Conservation (phyloP, 1,140 invertebrate species). For the Monochamus saltuarius region DNA sequence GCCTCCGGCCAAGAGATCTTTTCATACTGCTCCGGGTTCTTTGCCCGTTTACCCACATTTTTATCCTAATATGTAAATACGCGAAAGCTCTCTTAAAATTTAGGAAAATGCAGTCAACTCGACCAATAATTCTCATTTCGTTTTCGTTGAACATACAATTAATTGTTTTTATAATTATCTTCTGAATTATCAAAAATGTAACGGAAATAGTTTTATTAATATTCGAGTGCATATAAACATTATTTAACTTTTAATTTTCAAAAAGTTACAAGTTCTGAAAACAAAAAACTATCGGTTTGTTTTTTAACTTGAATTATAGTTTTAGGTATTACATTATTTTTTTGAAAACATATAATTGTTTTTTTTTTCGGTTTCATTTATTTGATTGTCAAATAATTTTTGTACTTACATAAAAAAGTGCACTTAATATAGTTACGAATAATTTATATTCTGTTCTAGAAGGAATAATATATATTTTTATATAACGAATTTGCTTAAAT, state of each 20-base stretch:
- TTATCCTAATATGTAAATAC: slow-evolving; percentile 56
- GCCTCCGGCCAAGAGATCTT: slow-evolving; percentile 52
- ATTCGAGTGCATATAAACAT: too few relatives aligned
- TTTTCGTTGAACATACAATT: background rate
- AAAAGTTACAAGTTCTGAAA: too few relatives aligned
- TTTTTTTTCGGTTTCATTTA: background rate
- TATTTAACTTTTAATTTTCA: too few relatives aligned
- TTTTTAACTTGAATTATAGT: slow-evolving; percentile 40
- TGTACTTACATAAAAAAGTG: too few relatives aligned
- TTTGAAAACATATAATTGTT: background rate
- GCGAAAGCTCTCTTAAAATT: background rate
- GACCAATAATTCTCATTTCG: background rate
- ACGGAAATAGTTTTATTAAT: too few relatives aligned
- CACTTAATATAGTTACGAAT: too few relatives aligned
- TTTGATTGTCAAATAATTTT: background rate
- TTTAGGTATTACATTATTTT: slow-evolving; percentile 19
- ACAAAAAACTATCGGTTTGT: background rate
- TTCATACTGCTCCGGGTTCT: slow-evolving; percentile 51
- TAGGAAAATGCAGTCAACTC: too few relatives aligned
- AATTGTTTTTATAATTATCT: background rate
- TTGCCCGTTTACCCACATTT: slow-evolving; percentile 56
- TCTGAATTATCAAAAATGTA: background rate
- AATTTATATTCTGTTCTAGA: too few relatives aligned
- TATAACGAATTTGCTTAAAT: too few relatives aligned
- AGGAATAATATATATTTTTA: too few relatives aligned